These are phyloP conservation scores for Carpatolechia fugitivella DNA, from an alignment of 2,888 invertebrate genomes.

Conservation along the genomic window DNA sequence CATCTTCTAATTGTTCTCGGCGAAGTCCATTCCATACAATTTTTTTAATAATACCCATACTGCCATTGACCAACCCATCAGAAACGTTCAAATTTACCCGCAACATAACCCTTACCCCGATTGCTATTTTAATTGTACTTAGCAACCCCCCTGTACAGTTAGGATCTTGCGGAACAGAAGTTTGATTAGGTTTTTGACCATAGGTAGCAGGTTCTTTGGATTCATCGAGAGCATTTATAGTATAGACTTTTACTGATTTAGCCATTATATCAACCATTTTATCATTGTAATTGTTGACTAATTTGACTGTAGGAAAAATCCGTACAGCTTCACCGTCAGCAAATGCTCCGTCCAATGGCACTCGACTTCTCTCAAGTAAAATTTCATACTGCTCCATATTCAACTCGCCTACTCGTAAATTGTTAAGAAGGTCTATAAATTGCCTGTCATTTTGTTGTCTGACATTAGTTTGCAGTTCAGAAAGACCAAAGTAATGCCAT, in stretches of 20 bases:
- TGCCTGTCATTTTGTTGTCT: neutral
- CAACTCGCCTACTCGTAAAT: conserved; percentile 17
- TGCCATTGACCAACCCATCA: no score
- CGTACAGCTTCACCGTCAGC: conserved; percentile 8
- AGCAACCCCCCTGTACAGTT: conserved; percentile 6
- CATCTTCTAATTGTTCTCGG: no score
- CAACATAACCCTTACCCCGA: no score
- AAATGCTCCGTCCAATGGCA: conserved; percentile 16
- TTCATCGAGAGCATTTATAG: conserved; percentile 18
- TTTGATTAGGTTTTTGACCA: conserved; percentile 17
- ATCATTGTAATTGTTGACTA: conserved; percentile 17
- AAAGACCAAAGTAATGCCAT: neutral
- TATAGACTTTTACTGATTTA: conserved; percentile 16
- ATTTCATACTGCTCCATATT: conserved; percentile 21
- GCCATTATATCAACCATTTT: conserved; percentile 18
- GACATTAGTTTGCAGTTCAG: conserved; percentile 3
- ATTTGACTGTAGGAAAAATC: conserved; percentile 5
- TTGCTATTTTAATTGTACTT: no score
- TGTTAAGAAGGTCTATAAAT: conserved; percentile 12
- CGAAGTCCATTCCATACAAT: no score
- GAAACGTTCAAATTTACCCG: no score
- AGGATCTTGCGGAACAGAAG: neutral
- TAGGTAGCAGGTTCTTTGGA: conserved; percentile 12
- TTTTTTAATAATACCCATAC: no score
- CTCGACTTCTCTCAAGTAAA: conserved; percentile 18